Conservation (phyloP, 2,797 vertebrate species). For the Kryptolebias ocellatus region DNA sequence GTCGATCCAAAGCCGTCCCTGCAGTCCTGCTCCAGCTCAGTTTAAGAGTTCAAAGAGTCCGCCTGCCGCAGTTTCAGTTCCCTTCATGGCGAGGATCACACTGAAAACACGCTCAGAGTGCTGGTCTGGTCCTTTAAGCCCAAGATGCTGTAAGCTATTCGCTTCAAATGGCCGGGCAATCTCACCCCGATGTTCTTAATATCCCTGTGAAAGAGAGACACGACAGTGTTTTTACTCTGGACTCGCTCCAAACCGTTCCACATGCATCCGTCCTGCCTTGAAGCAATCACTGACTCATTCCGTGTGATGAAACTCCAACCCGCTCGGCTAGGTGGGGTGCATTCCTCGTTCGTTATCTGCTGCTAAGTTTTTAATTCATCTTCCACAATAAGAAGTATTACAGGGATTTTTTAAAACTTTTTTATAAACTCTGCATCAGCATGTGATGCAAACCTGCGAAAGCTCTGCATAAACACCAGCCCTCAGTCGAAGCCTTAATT, state of each 20-base stretch:
- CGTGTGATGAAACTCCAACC: conserved; percentile 32
- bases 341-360: conserved; percentile 33
- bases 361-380: conserved; percentile 32
- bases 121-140: conserved; percentile 93
- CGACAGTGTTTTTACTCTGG: conserved; percentile 35
- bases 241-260: conserved; percentile 39
- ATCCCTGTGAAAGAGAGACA: conserved; percentile 81
- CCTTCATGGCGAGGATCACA: conserved; percentile 69
- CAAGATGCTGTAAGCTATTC: conserved; percentile 94
- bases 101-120: conserved; percentile 87
- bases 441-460: conserved; percentile 46
- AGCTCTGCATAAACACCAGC: conserved; percentile 43
- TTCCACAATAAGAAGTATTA: conserved; percentile 40
- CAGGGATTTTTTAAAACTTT: conserved; percentile 8
- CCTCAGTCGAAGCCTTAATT: conserved; percentile 76
- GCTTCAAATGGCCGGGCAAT: conserved; percentile 93
- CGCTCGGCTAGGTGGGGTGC: conserved; percentile 20
- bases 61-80: conserved; percentile 54
- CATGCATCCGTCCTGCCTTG: conserved; percentile 53
- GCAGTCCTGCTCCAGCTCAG: conserved; percentile 70
- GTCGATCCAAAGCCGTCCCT: conserved; percentile 60
- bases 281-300: conserved; percentile 48
- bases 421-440: conserved; percentile 15
- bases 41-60: conserved; percentile 68
- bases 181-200: conserved; percentile 93